Percentiles rank a stretch among this genome's conserved stretches.
These are phyloP conservation scores for Dendroctonus ponderosae DNA, from an alignment of 1,140 invertebrate genomes.

Conservation along the genomic window DNA sequence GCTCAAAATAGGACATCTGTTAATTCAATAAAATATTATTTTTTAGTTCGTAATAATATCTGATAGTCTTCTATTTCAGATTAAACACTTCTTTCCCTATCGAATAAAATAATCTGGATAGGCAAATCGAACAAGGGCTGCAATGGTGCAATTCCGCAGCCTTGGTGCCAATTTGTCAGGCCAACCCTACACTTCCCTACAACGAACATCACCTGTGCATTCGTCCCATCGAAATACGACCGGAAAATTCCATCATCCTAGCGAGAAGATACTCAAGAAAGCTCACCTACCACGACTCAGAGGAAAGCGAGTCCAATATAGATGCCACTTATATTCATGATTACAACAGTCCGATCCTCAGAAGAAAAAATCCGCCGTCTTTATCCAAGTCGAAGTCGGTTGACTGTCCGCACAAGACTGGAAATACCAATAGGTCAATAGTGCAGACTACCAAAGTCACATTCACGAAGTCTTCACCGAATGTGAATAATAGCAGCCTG, in stretches of 20 bases:
- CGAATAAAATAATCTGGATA: constrained; percentile 33
- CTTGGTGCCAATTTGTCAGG: constrained; percentile 13
- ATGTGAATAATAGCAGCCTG: constrained; percentile 13
- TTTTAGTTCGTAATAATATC: too few relatives aligned
- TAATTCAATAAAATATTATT: too few relatives aligned
- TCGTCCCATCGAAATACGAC: constrained; percentile 14
- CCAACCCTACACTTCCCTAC: constrained; percentile 1
- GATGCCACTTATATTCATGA: constrained; percentile 40
- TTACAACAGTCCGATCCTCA: constrained; percentile 41
- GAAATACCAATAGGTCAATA: not conserved
- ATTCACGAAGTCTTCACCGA: constrained; percentile 19
- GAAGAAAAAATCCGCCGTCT: constrained; percentile 4
- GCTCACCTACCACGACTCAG: constrained; percentile 18
- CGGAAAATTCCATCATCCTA: constrained; percentile 37
- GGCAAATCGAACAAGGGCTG: constrained; percentile 15
- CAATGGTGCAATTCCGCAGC: constrained; percentile 37
- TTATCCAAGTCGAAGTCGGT: constrained; percentile 26
- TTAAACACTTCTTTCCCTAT: constrained; percentile 6
- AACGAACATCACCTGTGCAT: constrained; percentile 1
- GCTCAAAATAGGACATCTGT: too few relatives aligned
- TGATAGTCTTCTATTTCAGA: constrained; percentile 4
- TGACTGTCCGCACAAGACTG: constrained; percentile 2
- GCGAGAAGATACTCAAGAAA: constrained; percentile 30
- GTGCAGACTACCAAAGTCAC: not conserved
- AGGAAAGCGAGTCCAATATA: constrained; percentile 7